Evolutionary conservation across 2,113 vertebrate genomes (phyloP), one percentile per base, ranked within the genome.

Genomic region (Engystomops pustulosus): DNA sequence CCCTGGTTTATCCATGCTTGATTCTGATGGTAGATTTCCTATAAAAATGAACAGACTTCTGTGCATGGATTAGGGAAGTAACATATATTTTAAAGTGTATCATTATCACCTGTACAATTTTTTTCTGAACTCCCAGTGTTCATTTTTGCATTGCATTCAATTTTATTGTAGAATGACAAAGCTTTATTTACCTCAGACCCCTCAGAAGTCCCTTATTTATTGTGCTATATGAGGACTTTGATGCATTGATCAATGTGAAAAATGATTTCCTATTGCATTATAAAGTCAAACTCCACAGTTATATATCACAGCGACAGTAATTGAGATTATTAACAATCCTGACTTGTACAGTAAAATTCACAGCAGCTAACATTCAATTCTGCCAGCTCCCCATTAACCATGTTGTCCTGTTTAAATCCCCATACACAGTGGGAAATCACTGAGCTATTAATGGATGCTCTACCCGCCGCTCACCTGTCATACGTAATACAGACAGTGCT

Each of bases 291-390:
- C 74, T 23, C 30, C 3, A 12, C 18, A n/a, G n/a, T n/a, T 23
- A 38, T 77, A 58, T 23, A 58, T 77, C 74, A 77, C 7, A 58
- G 74, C 38, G 49, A 58, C 49, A 58, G 49, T 77, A 77, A 38
- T 23, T 55, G 30, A 58, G 20, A 77, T 77, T 77, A 77, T 77
- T 77, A 77, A 38, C 32, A 58, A 55, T 77, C 49, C 32, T 38
- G n/a, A 77, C 74, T 55, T 38, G 74, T 77, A 53, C 32, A 58
- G 72, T 53, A 53, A 53, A 34, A 53, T 76, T 53, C 47, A 51
- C 25, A 51, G n/a, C 49, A 20, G 27, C 18, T 53, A 53, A 34
- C 27, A 20, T 53, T 76, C 17, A 76, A 53, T 36, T 3, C n/a
- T 47, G 41, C 44, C 23, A 47, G 44, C 41, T 47, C 41, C 44